Percentiles rank a stretch among this genome's conserved stretches.
phyloP scores from a whole-genome alignment of 2,113 vertebrate species.

The Stercorarius parasiticus region DNA sequence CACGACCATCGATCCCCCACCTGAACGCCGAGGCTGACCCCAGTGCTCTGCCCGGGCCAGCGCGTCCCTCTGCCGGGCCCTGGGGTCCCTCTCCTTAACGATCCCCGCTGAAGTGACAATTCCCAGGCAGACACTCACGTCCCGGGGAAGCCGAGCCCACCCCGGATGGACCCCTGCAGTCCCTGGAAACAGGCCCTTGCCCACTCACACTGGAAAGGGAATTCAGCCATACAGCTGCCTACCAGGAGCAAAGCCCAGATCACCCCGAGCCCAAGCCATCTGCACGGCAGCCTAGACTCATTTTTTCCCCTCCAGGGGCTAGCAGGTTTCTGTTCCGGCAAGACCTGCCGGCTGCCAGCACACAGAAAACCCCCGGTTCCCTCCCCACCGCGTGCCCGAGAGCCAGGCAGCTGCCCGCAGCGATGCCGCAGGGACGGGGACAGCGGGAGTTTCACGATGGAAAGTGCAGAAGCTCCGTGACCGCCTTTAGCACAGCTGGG shows the following conservation, averaged over 20 bases:
- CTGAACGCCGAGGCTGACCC: neutral
- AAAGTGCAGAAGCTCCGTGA: neutral
- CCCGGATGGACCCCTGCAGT: fast-evolving
- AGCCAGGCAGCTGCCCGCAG: neutral
- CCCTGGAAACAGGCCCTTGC: neutral
- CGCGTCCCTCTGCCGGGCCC: neutral
- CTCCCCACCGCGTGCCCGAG: neutral
- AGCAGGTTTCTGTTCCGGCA: neutral
- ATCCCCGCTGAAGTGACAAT: neutral
- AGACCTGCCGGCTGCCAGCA: neutral
- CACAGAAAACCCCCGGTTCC: neutral
- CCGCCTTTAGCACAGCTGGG: neutral
- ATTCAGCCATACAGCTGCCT: neutral
- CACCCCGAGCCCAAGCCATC: neutral
- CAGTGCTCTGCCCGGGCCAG: neutral
- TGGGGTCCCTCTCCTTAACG: neutral
- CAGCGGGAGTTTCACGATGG: neutral
- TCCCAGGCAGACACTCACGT: neutral
- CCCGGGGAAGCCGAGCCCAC: neutral
- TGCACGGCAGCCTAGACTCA: neutral
- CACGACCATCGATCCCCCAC: neutral
- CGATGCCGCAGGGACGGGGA: neutral
- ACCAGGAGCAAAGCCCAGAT: neutral
- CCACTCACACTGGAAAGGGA: neutral
- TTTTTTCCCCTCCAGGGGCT: neutral